Percentiles rank a stretch among this genome's conserved stretches.
These are phyloP conservation scores for Cotesia vestalis DNA, from an alignment of 1,140 invertebrate genomes.

Conservation along the genomic window DNA sequence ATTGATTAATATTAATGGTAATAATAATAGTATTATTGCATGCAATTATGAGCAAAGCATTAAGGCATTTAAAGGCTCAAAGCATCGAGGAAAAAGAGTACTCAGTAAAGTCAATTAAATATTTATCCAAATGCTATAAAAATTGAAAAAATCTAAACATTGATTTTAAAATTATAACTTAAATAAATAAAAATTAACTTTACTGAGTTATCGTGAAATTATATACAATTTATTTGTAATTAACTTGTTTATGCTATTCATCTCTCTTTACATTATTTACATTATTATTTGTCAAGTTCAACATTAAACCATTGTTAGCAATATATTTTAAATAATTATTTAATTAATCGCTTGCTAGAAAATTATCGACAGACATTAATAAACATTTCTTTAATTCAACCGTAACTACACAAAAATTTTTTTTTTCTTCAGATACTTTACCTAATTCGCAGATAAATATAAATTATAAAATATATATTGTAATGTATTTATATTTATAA, in stretches of 20 bases:
- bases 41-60: constrained; percentile 20
- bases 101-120: constrained; percentile 48
- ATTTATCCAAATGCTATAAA: neutral
- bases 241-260: constrained; percentile 58
- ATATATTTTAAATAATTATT: constrained; percentile 26
- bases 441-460: constrained; percentile 32
- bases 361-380: too few species aligned
- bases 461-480: constrained; percentile 58
- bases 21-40: neutral
- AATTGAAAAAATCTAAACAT: neutral
- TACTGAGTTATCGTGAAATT: constrained; percentile 55
- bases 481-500: constrained; percentile 43
- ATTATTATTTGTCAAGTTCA: constrained; percentile 48
- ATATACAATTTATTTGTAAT: constrained; percentile 50
- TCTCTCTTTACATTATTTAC: constrained; percentile 62
- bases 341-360: constrained; percentile 34
- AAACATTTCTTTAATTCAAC: neutral
- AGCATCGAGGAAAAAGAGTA: constrained; percentile 47
- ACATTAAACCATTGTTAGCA: constrained; percentile 44
- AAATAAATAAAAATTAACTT: constrained; percentile 25
- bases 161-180: neutral
- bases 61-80: constrained; percentile 26
- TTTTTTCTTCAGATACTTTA: constrained; percentile 29
- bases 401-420: neutral
- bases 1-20: too few species aligned